Conservation (phyloP, 2,797 vertebrate genomes). For the Gouania willdenowi region DNA sequence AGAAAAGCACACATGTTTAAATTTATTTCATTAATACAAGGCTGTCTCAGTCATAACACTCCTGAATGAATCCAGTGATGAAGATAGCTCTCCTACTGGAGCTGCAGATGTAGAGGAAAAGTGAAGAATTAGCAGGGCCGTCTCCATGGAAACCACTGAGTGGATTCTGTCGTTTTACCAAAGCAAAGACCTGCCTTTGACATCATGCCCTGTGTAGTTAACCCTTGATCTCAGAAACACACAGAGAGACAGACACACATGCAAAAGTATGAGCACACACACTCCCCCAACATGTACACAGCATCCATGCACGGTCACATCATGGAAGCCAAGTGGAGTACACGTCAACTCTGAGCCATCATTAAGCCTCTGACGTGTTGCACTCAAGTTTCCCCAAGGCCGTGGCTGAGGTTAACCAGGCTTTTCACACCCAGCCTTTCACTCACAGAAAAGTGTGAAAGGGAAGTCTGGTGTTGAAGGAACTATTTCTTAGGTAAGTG, state of each 20-base stretch:
- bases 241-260: conserved; percentile 37
- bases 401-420: conserved; percentile 63
- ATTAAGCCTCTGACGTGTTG: conserved; percentile 65
- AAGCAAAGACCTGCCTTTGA: conserved; percentile 59
- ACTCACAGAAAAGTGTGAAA: conserved; percentile 23
- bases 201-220: conserved; percentile 60
- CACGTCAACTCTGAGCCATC: conserved; percentile 58
- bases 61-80: too few relatives aligned
- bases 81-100: conserved; percentile 20
- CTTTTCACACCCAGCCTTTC: conserved; percentile 55
- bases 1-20: too few relatives aligned
- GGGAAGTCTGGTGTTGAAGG: conserved; percentile 20
- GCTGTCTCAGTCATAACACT: too few relatives aligned
- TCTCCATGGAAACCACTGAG: conserved; percentile 67
- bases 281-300: conserved; percentile 3
- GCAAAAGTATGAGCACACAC: conserved; percentile 26
- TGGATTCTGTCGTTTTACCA: conserved; percentile 38
- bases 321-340: conserved; percentile 19
- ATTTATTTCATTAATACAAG: too few relatives aligned
- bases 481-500: conserved; percentile 19
- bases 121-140: conserved; percentile 35
- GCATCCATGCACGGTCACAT: conserved; percentile 12
- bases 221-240: conserved; percentile 61
- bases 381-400: conserved; percentile 47
- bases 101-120: conserved; percentile 32